These are phyloP conservation scores for Panorpa germanica DNA, from an alignment of 2,888 invertebrate species.

Conservation along the genomic window DNA sequence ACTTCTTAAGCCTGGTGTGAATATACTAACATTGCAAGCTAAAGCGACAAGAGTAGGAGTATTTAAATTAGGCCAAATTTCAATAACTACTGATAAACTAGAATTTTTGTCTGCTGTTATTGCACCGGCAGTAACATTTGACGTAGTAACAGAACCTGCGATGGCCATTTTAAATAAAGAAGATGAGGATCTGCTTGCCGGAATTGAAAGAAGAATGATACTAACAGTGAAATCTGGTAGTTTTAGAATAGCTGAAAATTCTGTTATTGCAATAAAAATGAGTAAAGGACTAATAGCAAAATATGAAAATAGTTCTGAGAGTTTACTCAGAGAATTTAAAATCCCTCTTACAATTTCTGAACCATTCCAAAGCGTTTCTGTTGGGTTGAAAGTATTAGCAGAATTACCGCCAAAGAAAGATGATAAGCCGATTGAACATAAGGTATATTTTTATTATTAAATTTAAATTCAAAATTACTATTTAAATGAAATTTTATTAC, in stretches of 20 bases:
- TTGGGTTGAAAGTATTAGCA: conserved; percentile 47
- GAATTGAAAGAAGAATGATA: conserved; percentile 59
- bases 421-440: conserved; percentile 52
- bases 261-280: conserved; percentile 21
- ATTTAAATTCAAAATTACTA: background rate
- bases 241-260: conserved; percentile 46
- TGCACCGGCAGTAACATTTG: conserved; percentile 22
- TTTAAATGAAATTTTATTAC: conserved; percentile 7
- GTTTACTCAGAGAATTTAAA: conserved; percentile 17
- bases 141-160: conserved; percentile 27
- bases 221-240: conserved; percentile 63
- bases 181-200: conserved; percentile 61
- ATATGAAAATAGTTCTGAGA: background rate
- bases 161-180: conserved; percentile 29
- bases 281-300: conserved; percentile 14
- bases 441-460: no score
- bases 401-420: conserved; percentile 53
- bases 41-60: conserved; percentile 43
- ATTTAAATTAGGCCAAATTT: conserved; percentile 35
- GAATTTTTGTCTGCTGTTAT: conserved; percentile 51
- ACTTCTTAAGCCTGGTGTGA: conserved; percentile 40
- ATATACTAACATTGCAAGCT: conserved; percentile 38
- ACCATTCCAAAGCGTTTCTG: no score
- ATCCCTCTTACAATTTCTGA: conserved; percentile 19
- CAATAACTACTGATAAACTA: conserved; percentile 32